Evolutionary conservation across 2,888 invertebrate genomes (phyloP), one percentile per base, ranked within the genome.

Genomic region (Troilus luridus): DNA sequence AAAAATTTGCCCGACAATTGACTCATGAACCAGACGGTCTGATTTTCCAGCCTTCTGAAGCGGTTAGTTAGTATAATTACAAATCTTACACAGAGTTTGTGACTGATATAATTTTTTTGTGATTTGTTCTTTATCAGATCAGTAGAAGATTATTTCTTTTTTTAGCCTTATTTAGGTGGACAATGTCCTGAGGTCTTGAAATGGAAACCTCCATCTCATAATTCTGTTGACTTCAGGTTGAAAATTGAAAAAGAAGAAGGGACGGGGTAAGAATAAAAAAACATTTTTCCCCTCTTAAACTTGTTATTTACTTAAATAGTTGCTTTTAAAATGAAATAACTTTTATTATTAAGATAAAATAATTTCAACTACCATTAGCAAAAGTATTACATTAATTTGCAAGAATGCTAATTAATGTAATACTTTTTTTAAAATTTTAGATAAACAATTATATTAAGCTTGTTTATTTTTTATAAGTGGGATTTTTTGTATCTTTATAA

Each of bases 1-100:
- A 97, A 88, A 98, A 98, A 93, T 99, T 99, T 94, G 96, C 97
- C 0, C 96, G 96, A 93, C 96, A 96, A 64, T 95, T 99, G 27
- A 95, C 96, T 0, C 99, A 99, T 94, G 99, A 99, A 94, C 99
- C 99, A 0, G 99, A 99, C 94, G 99, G 99, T 41, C 95, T 99
- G 21, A 98, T 99, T 93, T 99, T 99, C 94, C 99, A 99, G 94
- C 99, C 99, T 0, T 95, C 97, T 0, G 95, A 96, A 92, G 97
- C 97, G 94, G 97, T 97, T 94, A 94, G 97, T 97, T 94, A 94
- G 94, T 93, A 88, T 90, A 54, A 72, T 89, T 62, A 77, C 56
- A n/a, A 56, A 56, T 6, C n/a, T 85, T n/a, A 56, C 11, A 11
- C 21, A 85, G 6, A 17, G 12, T 41, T 19, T 56, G n/a, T 56